Evolutionary conservation across 2,797 vertebrate genomes (phyloP).

Genomic region (Thripadectes ignobilis): DNA sequence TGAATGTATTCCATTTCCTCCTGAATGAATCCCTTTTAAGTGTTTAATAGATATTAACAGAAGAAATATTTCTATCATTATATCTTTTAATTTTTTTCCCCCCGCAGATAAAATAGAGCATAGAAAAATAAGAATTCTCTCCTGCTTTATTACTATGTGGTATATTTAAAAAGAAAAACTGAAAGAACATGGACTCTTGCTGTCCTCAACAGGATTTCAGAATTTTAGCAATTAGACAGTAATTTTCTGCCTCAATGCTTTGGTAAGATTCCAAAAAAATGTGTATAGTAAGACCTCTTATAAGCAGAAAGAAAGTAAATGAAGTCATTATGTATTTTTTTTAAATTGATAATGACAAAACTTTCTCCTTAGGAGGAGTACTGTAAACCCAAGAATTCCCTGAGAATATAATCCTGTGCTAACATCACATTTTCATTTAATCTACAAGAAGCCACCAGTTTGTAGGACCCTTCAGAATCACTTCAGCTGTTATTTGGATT

Average conservation of each 20-base stretch:
- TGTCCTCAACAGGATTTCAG: background rate
- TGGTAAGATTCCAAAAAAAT: background rate
- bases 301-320: background rate
- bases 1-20: background rate
- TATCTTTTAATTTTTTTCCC: background rate
- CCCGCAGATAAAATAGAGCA: background rate
- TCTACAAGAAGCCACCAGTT: background rate
- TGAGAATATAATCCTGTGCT: background rate
- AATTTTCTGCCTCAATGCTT: background rate
- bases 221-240: background rate
- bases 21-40: background rate
- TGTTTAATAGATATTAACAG: background rate
- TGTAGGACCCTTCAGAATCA: background rate
- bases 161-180: background rate
- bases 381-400: background rate
- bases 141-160: background rate
- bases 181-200: background rate
- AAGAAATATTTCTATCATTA: conserved; percentile 6
- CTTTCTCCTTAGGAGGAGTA: background rate
- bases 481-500: background rate
- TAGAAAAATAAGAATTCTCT: background rate
- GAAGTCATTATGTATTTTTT: background rate
- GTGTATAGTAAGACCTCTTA: background rate
- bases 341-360: background rate
- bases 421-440: background rate